These are phyloP conservation scores for Drosophila parthenogenetica DNA, from an alignment of 2,888 invertebrate genomes.

Conservation along the genomic window DNA sequence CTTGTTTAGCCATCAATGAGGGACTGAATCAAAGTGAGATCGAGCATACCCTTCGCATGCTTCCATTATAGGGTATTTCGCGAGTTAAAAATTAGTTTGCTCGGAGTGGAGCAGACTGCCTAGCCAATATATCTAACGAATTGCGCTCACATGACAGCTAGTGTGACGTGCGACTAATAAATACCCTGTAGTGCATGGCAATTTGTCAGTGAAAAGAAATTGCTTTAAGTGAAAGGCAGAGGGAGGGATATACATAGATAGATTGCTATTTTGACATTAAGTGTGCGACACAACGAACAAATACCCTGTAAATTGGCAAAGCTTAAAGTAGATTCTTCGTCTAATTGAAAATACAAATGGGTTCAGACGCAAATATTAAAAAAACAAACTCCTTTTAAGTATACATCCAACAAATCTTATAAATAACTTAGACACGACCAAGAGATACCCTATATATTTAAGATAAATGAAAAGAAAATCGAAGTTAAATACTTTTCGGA, in stretches of 20 bases:
- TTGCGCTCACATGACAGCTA: not conserved
- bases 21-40: not conserved
- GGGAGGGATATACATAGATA: too few species aligned
- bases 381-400: not conserved
- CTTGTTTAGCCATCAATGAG: too few species aligned
- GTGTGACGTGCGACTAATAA: not conserved
- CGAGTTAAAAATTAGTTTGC: not conserved
- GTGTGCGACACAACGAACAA: not conserved
- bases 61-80: slow-evolving; percentile 2
- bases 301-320: not conserved
- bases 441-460: too few species aligned
- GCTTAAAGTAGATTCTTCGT: too few species aligned
- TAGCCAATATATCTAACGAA: not conserved
- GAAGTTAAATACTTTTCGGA: too few species aligned
- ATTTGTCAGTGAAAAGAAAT: not conserved
- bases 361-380: too few species aligned
- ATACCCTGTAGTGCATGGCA: not conserved
- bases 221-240: too few species aligned
- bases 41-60: not conserved
- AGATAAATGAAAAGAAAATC: too few species aligned
- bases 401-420: too few species aligned
- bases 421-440: too few species aligned
- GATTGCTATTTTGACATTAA: too few species aligned
- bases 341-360: too few species aligned
- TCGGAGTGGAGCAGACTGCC: not conserved